phyloP scores from a whole-genome alignment of 1,140 invertebrate genomes.

The Asobara japonica region DNA sequence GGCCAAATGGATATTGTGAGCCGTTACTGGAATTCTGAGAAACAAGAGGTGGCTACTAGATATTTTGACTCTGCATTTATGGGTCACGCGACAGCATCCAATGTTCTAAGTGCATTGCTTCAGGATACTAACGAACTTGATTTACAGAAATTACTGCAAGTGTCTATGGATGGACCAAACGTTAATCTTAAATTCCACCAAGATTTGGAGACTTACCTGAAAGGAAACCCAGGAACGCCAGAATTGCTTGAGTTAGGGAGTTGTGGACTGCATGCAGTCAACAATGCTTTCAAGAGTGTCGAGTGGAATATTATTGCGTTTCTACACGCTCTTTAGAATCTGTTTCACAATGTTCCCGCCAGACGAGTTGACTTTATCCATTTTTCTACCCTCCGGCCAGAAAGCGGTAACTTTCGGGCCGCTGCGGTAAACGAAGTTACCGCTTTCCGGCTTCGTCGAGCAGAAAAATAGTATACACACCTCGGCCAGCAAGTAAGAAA shows the following conservation, averaged over 20 bases:
- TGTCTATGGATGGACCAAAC: conserved; percentile 31
- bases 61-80: conserved; percentile 36
- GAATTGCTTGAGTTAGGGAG: conserved; percentile 19
- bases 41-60: conserved; percentile 27
- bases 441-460: too few species aligned
- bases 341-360: conserved; percentile 36
- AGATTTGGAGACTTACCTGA: conserved; percentile 2
- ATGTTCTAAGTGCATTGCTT: conserved; percentile 30
- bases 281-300: conserved; percentile 33
- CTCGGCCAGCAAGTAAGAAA: too few species aligned
- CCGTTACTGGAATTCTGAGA: conserved; percentile 31
- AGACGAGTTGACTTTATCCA: conserved; percentile 25
- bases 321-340: conserved; percentile 35
- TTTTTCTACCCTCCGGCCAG: too few species aligned
- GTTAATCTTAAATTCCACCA: conserved; percentile 25
- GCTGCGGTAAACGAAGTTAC: too few species aligned
- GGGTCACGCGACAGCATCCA: conserved; percentile 24
- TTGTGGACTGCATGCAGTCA: conserved; percentile 36
- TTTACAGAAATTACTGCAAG: too few species aligned
- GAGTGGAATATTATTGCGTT: conserved; percentile 36
- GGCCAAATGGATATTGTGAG: conserved; percentile 40
- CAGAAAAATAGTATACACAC: too few species aligned
- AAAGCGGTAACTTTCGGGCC: too few species aligned
- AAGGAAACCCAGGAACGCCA: neutral
- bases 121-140: too few species aligned